phyloP scores from a whole-genome alignment of 2,113 vertebrate genomes.

The Danionella cerebrum region DNA sequence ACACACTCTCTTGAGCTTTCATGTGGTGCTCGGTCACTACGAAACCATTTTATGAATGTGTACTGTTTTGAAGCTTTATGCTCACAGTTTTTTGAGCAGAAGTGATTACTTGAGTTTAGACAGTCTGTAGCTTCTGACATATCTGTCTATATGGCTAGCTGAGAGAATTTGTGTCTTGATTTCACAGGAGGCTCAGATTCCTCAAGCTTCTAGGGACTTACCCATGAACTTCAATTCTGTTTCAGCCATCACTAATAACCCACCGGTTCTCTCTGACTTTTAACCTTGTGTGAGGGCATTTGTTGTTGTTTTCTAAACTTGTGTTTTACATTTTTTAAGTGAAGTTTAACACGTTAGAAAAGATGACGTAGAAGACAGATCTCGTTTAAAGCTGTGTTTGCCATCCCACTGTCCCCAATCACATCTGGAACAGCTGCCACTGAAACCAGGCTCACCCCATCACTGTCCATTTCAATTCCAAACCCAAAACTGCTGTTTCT shows the following conservation, averaged over 20 bases:
- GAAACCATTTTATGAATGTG: conserved; percentile 9
- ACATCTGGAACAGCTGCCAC: no score
- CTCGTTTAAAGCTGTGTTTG: no score
- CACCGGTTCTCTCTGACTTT: no score
- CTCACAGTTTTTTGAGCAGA: not conserved
- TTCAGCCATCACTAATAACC: not conserved
- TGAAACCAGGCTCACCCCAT: no score
- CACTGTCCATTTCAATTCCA: no score
- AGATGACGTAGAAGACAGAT: no score
- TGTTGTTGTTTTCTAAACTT: no score
- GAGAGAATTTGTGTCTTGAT: conserved; percentile 19
- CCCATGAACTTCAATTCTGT: not conserved
- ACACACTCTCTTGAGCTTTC: not conserved
- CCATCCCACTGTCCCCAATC: no score
- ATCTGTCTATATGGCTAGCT: conserved; percentile 23
- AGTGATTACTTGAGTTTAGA: conserved; percentile 24
- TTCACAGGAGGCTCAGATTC: conserved; percentile 26
- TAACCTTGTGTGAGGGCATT: no score
- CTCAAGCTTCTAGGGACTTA: not conserved
- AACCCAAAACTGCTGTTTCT: no score
- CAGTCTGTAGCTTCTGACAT: not conserved
- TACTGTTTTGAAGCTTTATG: conserved; percentile 21
- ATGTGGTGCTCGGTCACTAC: conserved; percentile 15
- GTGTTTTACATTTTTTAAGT: no score
- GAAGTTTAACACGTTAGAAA: no score